A percentile compares a stretch with the other conserved stretches of the same genome.
phyloP scores from a whole-genome alignment of 1,140 invertebrate species.

The Cydia splendana region DNA sequence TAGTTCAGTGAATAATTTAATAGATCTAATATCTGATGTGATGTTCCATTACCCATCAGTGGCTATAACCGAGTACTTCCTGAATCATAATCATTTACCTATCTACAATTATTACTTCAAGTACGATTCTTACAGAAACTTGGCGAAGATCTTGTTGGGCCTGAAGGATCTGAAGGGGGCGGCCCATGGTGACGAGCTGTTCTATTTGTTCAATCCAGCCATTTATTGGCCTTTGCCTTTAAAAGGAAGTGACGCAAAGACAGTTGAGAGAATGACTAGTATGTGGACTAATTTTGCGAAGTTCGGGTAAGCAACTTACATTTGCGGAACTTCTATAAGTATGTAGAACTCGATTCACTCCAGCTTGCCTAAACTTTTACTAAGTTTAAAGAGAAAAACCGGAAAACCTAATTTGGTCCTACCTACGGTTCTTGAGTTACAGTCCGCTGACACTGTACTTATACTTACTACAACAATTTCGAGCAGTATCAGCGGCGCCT shows the following conservation, averaged over 20 bases:
- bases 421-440: too few species aligned
- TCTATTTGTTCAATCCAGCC: conserved; percentile 42
- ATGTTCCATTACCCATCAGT: conserved; percentile 43
- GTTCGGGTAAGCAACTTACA: conserved; percentile 42
- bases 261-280: conserved; percentile 46
- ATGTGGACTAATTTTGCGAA: conserved; percentile 53
- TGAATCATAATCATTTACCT: conserved; percentile 30
- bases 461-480: too few species aligned
- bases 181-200: conserved; percentile 47
- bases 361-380: too few species aligned
- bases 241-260: conserved; percentile 34
- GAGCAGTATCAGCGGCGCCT: too few species aligned
- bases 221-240: conserved; percentile 34
- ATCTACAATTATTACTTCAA: conserved; percentile 54
- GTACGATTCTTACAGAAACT: conserved; percentile 51
- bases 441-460: too few species aligned
- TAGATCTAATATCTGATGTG: conserved; percentile 39
- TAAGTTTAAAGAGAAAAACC: too few species aligned
- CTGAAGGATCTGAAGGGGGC: conserved; percentile 41
- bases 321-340: too few species aligned
- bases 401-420: too few species aligned
- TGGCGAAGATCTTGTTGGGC: conserved; percentile 41
- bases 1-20: not conserved
- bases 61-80: not conserved
- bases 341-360: too few species aligned